Evolutionary conservation across 1,140 invertebrate genomes (phyloP), one percentile per base, ranked within the genome.

Genomic region (Tetraneura akinire): DNA sequence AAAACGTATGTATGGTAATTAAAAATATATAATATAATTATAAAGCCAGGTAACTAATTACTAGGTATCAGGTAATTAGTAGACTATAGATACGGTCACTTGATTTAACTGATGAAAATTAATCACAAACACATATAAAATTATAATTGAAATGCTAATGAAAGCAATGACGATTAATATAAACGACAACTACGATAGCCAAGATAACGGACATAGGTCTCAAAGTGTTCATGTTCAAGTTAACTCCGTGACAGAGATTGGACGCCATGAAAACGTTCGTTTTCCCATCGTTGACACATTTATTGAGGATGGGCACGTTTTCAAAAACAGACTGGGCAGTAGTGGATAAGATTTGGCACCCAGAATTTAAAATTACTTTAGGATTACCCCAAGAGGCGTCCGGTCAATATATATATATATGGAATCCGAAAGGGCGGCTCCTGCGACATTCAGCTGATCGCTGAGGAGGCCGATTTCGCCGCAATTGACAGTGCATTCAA

Each of bases 381-480:
- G 8, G 32, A 1, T 3, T 37, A 0, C 60, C 60, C 0, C 60
- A 64, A 9, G 60, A 64, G 3, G 60, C 60, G 0, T 64, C 60
- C 0, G 8, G 14, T 0, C 29, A 64, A n/a, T n/a, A n/a, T n/a
- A 0, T 37, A 11, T 9, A 3, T 64, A 0, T 64, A 64, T 6
- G 60, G 29, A 0, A 32, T 16, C 0, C n/a, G 9, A 0, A 3
- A 1, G 0, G 0, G 18, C 0, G 16, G 60, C 0, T 9, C 26
- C 0, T 64, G 60, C 0, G 60, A 29, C 0, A n/a, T 64, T 14
- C 0, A 6, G 0, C 0, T 32, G 1, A 0, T 64, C 0, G 29
- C 60, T 0, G 29, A 64, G 3, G 29, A 64, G 8, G 0, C 29
- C 0, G 29, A 64, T 0, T 10, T 64, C 0, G 29, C 29, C 0